Evolutionary conservation across 2,797 vertebrate genomes (phyloP).

Genomic region (Pteronotus mesoamericanus): DNA sequence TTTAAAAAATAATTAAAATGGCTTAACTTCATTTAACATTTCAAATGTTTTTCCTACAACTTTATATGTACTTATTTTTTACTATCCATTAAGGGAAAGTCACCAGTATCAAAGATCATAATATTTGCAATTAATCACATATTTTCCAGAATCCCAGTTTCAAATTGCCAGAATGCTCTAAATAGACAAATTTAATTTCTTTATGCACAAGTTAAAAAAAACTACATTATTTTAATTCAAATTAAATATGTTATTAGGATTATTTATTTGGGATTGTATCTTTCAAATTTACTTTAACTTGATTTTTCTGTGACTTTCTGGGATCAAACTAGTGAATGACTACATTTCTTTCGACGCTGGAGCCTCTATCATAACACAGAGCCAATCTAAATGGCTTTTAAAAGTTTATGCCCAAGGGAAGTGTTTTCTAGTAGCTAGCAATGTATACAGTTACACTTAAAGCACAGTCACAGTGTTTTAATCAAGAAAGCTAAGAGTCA

Average conservation of each 20-base stretch:
- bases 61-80: not conserved
- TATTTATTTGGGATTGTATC: not conserved
- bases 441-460: conserved; percentile 69
- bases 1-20: not conserved
- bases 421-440: conserved; percentile 52
- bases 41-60: not conserved
- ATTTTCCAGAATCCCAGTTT: conserved; percentile 1
- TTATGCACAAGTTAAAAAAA: not conserved
- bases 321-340: not conserved
- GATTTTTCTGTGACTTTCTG: not conserved
- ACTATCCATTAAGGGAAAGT: not conserved
- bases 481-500: conserved; percentile 66
- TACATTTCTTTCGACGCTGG: not conserved
- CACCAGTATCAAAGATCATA: not conserved
- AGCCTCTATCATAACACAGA: not conserved
- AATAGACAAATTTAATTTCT: not conserved
- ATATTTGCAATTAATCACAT: not conserved
- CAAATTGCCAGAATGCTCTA: not conserved
- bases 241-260: conserved; percentile 14
- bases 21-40: not conserved
- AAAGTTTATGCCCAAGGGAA: conserved; percentile 41
- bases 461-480: conserved; percentile 56
- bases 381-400: conserved; percentile 53
- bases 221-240: not conserved
- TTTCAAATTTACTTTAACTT: conserved; percentile 13